Conservation (phyloP, 2,888 invertebrate genomes). For the Nemoura dubitans region DNA sequence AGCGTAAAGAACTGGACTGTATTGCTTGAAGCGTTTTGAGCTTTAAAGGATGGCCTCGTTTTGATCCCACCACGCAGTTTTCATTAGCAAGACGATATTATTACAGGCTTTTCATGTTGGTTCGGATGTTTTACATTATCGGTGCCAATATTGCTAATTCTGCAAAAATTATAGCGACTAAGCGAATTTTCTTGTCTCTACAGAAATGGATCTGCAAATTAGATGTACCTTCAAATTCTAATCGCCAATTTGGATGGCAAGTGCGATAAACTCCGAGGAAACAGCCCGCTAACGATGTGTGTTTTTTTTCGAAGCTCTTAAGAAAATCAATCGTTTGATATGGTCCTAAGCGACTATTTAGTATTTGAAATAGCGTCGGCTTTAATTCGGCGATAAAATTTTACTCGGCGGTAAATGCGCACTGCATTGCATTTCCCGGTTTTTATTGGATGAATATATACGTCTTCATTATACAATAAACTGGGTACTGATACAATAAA, state of each 20-base stretch:
- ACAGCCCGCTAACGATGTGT: not conserved
- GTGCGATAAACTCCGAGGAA: not conserved
- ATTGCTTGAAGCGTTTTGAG: not conserved
- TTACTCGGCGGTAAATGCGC: not conserved
- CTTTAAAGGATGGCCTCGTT: not conserved
- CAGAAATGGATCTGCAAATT: not conserved
- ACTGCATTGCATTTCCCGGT: not conserved
- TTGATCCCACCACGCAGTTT: not conserved
- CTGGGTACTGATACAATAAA: not conserved
- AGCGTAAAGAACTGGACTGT: not conserved
- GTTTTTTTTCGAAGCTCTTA: not conserved
- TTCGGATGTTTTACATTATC: not conserved
- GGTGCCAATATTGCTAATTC: not conserved
- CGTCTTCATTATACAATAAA: not conserved
- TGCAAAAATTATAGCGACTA: not conserved
- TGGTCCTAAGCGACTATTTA: not conserved
- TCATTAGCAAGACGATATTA: not conserved
- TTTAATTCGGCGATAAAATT: not conserved
- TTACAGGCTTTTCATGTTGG: not conserved
- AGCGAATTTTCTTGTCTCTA: not conserved
- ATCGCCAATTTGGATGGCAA: not conserved
- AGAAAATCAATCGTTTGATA: constrained; percentile 5
- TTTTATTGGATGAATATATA: constrained; percentile 12
- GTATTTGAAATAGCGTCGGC: not conserved
- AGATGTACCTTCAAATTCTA: not conserved